phyloP scores from a whole-genome alignment of 2,113 vertebrate species.

The Heterocephalus glaber region DNA sequence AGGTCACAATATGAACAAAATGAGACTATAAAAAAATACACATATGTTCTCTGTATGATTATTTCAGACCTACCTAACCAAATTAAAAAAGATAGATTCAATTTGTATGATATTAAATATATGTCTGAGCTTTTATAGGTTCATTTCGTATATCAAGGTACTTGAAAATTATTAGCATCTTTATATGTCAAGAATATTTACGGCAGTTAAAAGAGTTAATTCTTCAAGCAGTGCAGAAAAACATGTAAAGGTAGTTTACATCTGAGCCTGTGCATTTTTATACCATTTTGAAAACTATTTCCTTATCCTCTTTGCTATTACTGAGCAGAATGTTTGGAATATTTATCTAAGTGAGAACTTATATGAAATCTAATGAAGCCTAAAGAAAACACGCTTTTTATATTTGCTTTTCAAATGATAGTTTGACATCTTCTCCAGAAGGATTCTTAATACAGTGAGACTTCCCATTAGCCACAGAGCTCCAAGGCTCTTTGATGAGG shows the following conservation, averaged over 20 bases:
- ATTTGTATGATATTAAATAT: background rate
- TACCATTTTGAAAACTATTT: constrained; percentile 7
- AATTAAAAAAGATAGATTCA: background rate
- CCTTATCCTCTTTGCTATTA: background rate
- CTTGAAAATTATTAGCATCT: constrained; percentile 19
- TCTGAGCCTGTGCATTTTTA: background rate
- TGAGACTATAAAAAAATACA: background rate
- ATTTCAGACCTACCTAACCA: background rate
- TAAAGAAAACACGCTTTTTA: constrained; percentile 17
- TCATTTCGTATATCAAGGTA: background rate
- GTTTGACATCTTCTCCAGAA: background rate
- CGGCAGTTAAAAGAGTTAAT: background rate
- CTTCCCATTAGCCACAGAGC: background rate
- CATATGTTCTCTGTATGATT: background rate
- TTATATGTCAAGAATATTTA: background rate
- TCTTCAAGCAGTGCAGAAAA: background rate
- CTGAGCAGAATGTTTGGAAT: background rate
- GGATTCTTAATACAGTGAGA: background rate
- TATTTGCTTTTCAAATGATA: background rate
- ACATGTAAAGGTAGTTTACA: background rate
- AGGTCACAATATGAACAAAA: background rate
- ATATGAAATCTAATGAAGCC: background rate
- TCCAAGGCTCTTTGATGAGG: background rate
- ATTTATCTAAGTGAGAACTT: background rate
- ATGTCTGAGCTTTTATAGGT: background rate